Evolutionary conservation across 2,113 vertebrate species (phyloP).

Genomic region (Cyrtonyx montezumae): DNA sequence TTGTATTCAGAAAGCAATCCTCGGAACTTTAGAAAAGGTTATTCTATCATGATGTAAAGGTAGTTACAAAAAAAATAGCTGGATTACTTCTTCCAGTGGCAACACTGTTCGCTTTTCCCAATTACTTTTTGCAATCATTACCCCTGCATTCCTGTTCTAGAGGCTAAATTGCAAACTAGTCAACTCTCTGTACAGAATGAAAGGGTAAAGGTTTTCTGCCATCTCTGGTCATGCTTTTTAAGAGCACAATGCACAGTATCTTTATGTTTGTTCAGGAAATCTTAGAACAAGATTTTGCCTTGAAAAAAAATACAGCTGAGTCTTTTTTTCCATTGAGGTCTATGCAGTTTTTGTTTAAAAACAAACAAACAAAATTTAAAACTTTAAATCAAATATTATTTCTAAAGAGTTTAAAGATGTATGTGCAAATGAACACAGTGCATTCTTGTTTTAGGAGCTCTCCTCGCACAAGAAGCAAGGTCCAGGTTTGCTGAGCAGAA

Average conservation of each 20-base stretch:
- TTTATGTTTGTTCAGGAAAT: not conserved
- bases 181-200: not conserved
- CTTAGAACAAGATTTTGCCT: not conserved
- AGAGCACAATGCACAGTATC: not conserved
- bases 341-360: not conserved
- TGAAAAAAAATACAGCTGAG: not conserved
- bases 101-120: not conserved
- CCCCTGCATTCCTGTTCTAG: not conserved
- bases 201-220: not conserved
- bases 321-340: not conserved
- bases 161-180: not conserved
- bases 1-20: not conserved
- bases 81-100: not conserved
- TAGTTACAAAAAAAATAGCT: not conserved
- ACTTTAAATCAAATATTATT: not conserved
- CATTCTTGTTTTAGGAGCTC: conserved; percentile 83
- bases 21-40: not conserved
- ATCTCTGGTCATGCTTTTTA: not conserved
- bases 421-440: not conserved
- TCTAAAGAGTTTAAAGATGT: not conserved
- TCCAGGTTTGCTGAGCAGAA: conserved; percentile 87
- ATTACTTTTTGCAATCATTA: not conserved
- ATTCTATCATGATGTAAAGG: not conserved
- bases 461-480: conserved; percentile 90
- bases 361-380: not conserved